A percentile compares a stretch with the other conserved stretches of the same genome.
Evolutionary conservation across 2,888 invertebrate genomes (phyloP).

Genomic region (Oscheius myriophilus): DNA sequence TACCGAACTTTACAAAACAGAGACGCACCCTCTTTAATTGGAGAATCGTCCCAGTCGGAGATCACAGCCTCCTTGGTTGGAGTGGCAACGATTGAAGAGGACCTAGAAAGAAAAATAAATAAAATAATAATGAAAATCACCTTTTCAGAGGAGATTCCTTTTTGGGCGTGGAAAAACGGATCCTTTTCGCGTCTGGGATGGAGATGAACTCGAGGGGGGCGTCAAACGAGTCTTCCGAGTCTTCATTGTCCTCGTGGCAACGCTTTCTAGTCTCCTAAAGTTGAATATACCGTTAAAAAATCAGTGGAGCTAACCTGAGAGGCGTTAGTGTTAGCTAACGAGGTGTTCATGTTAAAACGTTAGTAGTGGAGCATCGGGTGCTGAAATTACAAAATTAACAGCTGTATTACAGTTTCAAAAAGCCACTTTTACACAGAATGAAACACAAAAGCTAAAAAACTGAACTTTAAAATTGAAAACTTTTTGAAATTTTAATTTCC

Average conservation of each 20-base stretch:
- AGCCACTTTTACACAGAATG: too few relatives aligned
- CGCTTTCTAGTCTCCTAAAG: constrained; percentile 9
- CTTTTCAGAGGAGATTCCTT: constrained; percentile 7
- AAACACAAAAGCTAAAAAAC: too few relatives aligned
- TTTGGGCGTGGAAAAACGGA: constrained; percentile 6
- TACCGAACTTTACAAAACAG: neutral
- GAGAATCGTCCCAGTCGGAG: constrained; percentile 22
- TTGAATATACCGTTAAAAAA: neutral
- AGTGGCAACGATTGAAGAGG: neutral
- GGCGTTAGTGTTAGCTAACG: too few relatives aligned
- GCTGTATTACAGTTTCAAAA: too few relatives aligned
- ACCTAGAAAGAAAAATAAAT: neutral
- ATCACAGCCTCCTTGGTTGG: constrained; percentile 1
- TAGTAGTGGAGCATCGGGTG: too few relatives aligned
- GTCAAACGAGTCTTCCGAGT: constrained; percentile 22
- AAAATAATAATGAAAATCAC: constrained; percentile 1
- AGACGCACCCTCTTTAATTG: constrained; percentile 1
- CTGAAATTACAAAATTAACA: too few relatives aligned
- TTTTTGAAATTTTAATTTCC: too few relatives aligned
- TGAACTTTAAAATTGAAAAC: too few relatives aligned
- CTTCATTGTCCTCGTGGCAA: neutral
- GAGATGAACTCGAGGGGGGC: constrained; percentile 19
- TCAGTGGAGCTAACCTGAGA: too few relatives aligned
- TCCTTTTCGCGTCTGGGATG: constrained; percentile 1
- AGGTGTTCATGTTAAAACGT: too few relatives aligned